Base-by-base conservation (phyloP, 2,113 vertebrate genomes). In the Gobiocypris rarus region DNA sequence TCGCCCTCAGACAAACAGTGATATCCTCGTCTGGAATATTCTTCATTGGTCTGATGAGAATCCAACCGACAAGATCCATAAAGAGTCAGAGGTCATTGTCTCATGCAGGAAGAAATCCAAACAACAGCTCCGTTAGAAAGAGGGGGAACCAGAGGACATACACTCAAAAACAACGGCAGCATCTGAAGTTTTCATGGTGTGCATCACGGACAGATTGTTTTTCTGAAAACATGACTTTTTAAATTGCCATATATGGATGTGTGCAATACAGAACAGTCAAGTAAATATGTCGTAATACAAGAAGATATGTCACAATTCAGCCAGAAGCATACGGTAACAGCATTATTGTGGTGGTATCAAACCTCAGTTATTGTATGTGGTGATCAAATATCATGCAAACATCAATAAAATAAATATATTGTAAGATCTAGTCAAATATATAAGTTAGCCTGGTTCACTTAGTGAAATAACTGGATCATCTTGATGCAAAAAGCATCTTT, bases 71-170 rank as follows among this genome's bases (percentile, higher is more conserved):
- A 50, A 43, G 63, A 78, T 73, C 38, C 24, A 1, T 19, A 24
- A 19, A 26, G 34, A 58, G 76, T 80, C 38, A 84, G 45, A 84
- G 76, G 75, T 81, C 69, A 48, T 24, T 11, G 26, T 48, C 58
- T 84, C 67, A 75, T 58, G 52, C 34, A 43, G 67, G 48, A 58
- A 45, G 43, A 50, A 52, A 61, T 85, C 26, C 67, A 81, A 80
- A 85, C 67, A 85, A 59, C 13, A 38, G 24, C 34, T 70, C 43
- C 41, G 28, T 56, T 45, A 73, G 54, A n/a, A 7, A 50, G 19
- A 58, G 41, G 28, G 24, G 41, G 75, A 52, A 31, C 38, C 38
- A n/a, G 13, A 28, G 65, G 54, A 79, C 54, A 78, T 10, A 8
- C 52, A 10, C 3, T 19, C 13, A 52, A 69, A 24, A 71, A 15